Base-by-base conservation (phyloP, 2,113 vertebrate genomes). In the Rhinolophus ferrumequinum region DNA sequence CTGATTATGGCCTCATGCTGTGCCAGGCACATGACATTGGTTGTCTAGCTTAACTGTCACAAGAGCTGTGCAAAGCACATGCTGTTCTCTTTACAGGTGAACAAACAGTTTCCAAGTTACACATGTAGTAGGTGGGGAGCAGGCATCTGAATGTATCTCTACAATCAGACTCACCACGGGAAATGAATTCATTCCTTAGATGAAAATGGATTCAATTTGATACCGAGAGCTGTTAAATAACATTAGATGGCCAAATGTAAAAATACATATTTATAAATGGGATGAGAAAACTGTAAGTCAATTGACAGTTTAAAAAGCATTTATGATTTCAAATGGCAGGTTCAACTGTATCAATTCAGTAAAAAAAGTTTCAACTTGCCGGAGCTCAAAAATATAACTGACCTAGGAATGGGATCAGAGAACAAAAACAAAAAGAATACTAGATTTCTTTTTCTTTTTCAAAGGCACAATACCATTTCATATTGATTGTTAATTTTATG, bases 361-460 rank as follows among this genome's bases (percentile, higher is more conserved):
- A 81, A 30, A 82, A 77, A 28, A 44, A 30, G 2, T 58, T 91
- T 82, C 21, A 28, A 60, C 0, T 72, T 44, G 88, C 33, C 26
- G 64, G 75, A 58, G 52, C 81, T 77, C 11, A 72, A 62, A 90
- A 73, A 33, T 72, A 58, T 41, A 90, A 90, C 15, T 67, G 47
- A 89, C 14, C 15, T 67, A 67, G 12, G 67, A 67, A 93, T 72
- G 66, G 26, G 85, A 52, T 30, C 22, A 73, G 26, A 86, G 21
- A 62, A 67, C 3, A 87, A 54, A 91, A 56, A 8, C 13, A 52
- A 77, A 80, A 88, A 11, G 30, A 80, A 72, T 58, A 26, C 5
- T 47, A 75, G 62, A 66, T 88, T 93, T 35, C 4, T 28, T 76
- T 95, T 96, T 30, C 38, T 11, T 95, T 66, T 64, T 87, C 41